phyloP scores from a whole-genome alignment of 2,888 invertebrate species.

The Aphelenchoides bicaudatus region DNA sequence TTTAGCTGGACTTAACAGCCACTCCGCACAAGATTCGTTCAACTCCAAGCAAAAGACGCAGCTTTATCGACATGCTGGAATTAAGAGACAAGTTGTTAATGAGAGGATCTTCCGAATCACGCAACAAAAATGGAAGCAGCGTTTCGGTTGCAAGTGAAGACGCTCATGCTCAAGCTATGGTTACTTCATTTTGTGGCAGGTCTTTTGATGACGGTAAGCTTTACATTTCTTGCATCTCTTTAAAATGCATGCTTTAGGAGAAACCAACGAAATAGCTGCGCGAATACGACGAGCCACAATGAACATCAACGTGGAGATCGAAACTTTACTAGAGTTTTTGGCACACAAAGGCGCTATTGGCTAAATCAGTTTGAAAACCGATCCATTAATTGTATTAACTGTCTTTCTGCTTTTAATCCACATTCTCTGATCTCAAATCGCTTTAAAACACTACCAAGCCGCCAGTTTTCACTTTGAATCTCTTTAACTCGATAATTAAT shows the following conservation, averaged over 20 bases:
- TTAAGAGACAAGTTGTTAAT: constrained; percentile 54
- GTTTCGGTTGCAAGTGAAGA: constrained; percentile 60
- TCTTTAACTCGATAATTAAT: no score
- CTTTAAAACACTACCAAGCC: no score
- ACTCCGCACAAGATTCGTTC: constrained; percentile 61
- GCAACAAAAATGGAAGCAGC: constrained; percentile 54
- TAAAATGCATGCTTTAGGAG: no score
- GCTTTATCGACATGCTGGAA: constrained; percentile 60
- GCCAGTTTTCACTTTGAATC: no score
- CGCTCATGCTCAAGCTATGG: constrained; percentile 61
- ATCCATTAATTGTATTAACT: neutral
- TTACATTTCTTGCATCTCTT: no score
- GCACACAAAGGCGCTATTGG: constrained; percentile 57
- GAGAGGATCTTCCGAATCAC: constrained; percentile 36
- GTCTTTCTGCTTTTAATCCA: neutral
- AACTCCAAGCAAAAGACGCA: constrained; percentile 58
- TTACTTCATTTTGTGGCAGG: constrained; percentile 60
- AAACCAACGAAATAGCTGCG: constrained; percentile 61
- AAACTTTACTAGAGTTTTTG: constrained; percentile 59
- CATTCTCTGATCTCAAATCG: constrained; percentile 3
- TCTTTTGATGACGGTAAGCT: constrained; percentile 60
- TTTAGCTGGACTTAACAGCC: constrained; percentile 58
- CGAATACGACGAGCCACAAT: constrained; percentile 59
- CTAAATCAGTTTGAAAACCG: constrained; percentile 12
- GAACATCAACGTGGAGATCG: constrained; percentile 60